These are phyloP conservation scores for Neosilurus mollespiculum DNA, from an alignment of 2,797 vertebrate genomes.

Conservation along the genomic window DNA sequence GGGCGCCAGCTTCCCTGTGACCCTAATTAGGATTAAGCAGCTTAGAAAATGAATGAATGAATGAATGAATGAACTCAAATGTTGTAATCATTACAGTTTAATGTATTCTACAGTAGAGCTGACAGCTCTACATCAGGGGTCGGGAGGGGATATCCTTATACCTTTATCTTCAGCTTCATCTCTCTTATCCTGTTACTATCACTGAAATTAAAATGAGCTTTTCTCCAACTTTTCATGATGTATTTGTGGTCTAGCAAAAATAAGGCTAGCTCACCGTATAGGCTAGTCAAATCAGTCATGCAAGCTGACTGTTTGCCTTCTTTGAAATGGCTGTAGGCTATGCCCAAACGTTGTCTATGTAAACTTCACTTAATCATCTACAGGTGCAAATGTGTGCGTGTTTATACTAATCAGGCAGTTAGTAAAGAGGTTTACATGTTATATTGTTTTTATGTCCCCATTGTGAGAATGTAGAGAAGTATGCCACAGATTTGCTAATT, in stretches of 20 bases:
- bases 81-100: no score
- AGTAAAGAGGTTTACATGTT: not conserved
- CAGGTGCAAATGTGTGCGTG: not conserved
- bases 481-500: not conserved
- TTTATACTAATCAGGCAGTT: not conserved
- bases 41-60: no score
- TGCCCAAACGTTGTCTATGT: conserved; percentile 4
- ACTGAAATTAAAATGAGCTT: not conserved
- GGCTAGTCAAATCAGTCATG: not conserved
- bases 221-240: not conserved
- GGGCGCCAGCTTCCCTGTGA: no score
- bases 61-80: no score
- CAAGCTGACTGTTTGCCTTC: not conserved
- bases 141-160: not conserved
- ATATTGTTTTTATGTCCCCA: not conserved
- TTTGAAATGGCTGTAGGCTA: conserved; percentile 14
- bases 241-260: not conserved
- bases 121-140: not conserved
- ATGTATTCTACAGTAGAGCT: not conserved
- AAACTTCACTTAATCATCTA: conserved; percentile 10
- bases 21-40: no score
- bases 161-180: not conserved
- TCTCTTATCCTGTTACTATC: not conserved
- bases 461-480: conserved; percentile 11
- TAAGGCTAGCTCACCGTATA: not conserved